Percentiles rank a stretch among this genome's conserved stretches.
Evolutionary conservation across 1,140 invertebrate genomes (phyloP).

Genomic region (Scaptomyza pallida): DNA sequence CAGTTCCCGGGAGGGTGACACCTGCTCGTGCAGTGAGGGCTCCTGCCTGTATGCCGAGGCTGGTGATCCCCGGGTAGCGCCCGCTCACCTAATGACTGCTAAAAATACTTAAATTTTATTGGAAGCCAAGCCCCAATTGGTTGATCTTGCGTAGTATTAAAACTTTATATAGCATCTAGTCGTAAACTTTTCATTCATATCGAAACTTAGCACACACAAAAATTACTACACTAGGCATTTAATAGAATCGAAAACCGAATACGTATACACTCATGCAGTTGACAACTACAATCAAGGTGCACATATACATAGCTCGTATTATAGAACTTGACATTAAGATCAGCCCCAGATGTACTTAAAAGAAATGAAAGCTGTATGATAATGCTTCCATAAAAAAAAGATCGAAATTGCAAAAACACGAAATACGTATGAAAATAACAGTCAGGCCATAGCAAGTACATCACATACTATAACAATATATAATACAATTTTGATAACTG

Average conservation of each 20-base stretch:
- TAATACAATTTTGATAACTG: slow-evolving; percentile 34
- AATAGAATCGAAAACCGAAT: slow-evolving; percentile 42
- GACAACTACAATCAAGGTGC: slow-evolving; percentile 43
- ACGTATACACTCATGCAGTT: slow-evolving; percentile 44
- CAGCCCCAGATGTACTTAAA: slow-evolving; percentile 63
- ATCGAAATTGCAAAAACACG: slow-evolving; percentile 35
- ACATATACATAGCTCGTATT: slow-evolving; percentile 26
- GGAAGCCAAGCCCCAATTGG: slow-evolving; percentile 7
- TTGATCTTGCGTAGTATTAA: slow-evolving; percentile 56
- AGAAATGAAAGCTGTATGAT: slow-evolving; percentile 62
- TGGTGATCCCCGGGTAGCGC: slow-evolving; percentile 61
- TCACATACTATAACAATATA: not conserved
- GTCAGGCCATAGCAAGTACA: slow-evolving; percentile 59
- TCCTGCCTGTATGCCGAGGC: slow-evolving; percentile 83
- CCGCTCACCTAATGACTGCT: slow-evolving; percentile 55
- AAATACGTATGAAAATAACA: slow-evolving; percentile 68
- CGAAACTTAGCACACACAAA: slow-evolving; percentile 49
- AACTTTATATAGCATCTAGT: slow-evolving; percentile 62
- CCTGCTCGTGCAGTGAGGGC: slow-evolving; percentile 83
- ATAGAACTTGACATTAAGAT: slow-evolving; percentile 24
- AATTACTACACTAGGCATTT: slow-evolving; percentile 33
- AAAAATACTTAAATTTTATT: slow-evolving; percentile 59
- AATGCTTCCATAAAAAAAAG: slow-evolving; percentile 38
- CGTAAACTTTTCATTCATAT: slow-evolving; percentile 75
- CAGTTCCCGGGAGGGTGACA: slow-evolving; percentile 81